A percentile compares a stretch with the other conserved stretches of the same genome.
These are phyloP conservation scores for Drosophila nigritarsus DNA, from an alignment of 2,888 invertebrate species.

Conservation along the genomic window DNA sequence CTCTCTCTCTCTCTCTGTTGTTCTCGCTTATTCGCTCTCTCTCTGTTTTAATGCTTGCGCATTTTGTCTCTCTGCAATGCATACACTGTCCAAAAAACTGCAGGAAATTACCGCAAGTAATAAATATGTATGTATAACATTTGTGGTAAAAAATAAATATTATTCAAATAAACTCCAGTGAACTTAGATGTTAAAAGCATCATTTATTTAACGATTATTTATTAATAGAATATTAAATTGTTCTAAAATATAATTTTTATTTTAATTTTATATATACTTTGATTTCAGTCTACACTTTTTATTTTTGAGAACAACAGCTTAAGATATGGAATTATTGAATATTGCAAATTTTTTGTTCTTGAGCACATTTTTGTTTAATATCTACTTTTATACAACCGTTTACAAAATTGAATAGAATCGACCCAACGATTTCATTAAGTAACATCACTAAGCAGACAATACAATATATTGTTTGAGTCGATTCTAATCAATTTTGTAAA, in stretches of 20 bases:
- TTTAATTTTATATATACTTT: background rate
- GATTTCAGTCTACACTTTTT: background rate
- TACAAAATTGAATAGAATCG: background rate
- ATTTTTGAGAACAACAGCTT: background rate
- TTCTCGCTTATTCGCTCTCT: background rate
- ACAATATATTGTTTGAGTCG: too few species aligned
- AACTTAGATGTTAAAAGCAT: background rate
- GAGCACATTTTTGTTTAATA: background rate
- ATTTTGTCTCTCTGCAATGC: constrained; percentile 20
- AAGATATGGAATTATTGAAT: background rate
- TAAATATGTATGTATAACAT: background rate
- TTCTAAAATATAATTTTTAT: background rate
- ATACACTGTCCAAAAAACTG: constrained; percentile 36
- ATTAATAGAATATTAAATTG: background rate
- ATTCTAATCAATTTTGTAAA: too few species aligned
- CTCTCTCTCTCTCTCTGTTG: background rate
- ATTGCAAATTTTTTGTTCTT: fast-evolving
- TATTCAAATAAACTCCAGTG: background rate
- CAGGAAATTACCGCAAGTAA: background rate
- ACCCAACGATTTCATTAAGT: background rate
- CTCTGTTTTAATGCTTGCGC: constrained; percentile 28
- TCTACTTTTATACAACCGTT: background rate
- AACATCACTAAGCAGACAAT: background rate
- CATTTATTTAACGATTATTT: background rate
- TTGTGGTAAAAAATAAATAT: background rate